Evolutionary conservation across 2,888 invertebrate genomes (phyloP).

Genomic region (Hyalella azteca): DNA sequence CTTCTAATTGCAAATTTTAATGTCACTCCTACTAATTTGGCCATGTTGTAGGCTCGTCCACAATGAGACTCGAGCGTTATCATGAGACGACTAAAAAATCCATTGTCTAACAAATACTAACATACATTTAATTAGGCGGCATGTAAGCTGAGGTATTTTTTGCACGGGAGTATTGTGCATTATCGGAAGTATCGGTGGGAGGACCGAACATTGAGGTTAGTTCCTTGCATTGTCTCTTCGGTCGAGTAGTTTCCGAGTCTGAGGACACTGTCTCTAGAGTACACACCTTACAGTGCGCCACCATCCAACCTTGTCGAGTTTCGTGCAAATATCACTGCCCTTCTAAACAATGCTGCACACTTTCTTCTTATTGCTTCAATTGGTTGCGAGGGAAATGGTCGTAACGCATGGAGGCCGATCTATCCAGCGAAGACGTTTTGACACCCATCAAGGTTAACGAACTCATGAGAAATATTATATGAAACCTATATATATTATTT

Average conservation of each 20-base stretch:
- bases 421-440: not conserved
- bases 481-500: no score
- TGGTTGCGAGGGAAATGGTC: slow-evolving; percentile 14
- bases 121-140: slow-evolving; percentile 1
- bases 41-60: no score
- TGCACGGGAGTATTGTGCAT: slow-evolving; percentile 15
- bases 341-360: slow-evolving; percentile 30
- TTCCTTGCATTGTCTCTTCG: slow-evolving; percentile 33
- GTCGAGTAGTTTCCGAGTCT: not conserved
- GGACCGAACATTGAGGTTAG: slow-evolving; percentile 15
- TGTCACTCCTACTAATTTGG: no score
- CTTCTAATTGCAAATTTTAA: no score
- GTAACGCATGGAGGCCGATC: not conserved
- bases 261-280: slow-evolving; percentile 24
- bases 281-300: slow-evolving; percentile 9
- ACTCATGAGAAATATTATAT: no score
- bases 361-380: slow-evolving; percentile 28
- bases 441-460: no score
- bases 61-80: not conserved
- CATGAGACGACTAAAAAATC: not conserved
- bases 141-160: not conserved
- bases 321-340: slow-evolving; percentile 32
- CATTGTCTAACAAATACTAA: not conserved
- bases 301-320: slow-evolving; percentile 15
- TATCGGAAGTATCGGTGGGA: slow-evolving; percentile 20